phyloP scores from a whole-genome alignment of 2,797 vertebrate species.

The Brotogeris chrysoptera region DNA sequence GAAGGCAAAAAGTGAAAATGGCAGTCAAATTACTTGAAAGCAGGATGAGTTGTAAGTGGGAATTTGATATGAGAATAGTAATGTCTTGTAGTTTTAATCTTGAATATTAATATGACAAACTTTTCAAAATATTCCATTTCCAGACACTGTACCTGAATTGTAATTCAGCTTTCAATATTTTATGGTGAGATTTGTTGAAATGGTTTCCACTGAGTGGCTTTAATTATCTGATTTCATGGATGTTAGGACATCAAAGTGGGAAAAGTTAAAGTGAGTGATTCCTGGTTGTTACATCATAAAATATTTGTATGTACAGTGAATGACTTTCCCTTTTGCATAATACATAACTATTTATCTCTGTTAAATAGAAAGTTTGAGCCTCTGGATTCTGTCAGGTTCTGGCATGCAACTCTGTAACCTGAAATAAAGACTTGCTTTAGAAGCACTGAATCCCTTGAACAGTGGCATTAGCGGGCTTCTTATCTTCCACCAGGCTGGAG shows the following conservation, averaged over 20 bases:
- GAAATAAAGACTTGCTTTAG: background rate
- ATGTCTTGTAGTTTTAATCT: background rate
- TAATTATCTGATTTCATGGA: background rate
- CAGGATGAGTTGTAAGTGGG: background rate
- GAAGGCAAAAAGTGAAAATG: background rate
- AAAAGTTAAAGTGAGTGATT: background rate
- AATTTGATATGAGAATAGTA: background rate
- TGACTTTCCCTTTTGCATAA: background rate
- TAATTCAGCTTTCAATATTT: background rate
- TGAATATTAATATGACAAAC: background rate
- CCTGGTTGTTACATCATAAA: background rate
- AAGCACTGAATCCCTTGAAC: background rate
- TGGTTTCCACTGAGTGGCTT: background rate
- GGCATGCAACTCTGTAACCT: background rate
- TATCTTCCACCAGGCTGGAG: background rate
- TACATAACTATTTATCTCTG: background rate
- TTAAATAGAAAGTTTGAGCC: background rate
- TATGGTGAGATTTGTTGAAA: background rate
- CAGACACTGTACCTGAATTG: background rate
- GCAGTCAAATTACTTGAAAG: background rate
- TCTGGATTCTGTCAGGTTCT: background rate
- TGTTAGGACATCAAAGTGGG: background rate
- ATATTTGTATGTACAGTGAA: background rate
- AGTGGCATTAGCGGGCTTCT: background rate
- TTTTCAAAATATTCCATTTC: background rate